A percentile compares a stretch with the other conserved stretches of the same genome.
These are phyloP conservation scores for Ophthalmolycus amberensis DNA, from an alignment of 2,113 vertebrate genomes.

Conservation along the genomic window DNA sequence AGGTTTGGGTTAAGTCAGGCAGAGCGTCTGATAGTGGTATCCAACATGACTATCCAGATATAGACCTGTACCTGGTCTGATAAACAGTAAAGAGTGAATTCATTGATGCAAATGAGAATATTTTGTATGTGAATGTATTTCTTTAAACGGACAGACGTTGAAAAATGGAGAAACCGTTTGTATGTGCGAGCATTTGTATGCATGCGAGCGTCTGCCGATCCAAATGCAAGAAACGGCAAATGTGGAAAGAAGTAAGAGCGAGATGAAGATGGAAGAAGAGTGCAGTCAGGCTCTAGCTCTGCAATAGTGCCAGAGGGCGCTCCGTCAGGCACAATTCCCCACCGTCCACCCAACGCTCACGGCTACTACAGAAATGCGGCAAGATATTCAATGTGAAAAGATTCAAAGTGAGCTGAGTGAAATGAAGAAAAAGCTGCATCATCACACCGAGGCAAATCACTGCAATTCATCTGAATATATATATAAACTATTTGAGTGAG, in stretches of 20 bases:
- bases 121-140: not conserved
- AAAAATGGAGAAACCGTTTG: slow-evolving; percentile 11
- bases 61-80: slow-evolving; percentile 1
- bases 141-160: not conserved
- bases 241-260: slow-evolving; percentile 1
- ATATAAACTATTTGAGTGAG: not conserved
- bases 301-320: slow-evolving; percentile 61
- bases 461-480: slow-evolving; percentile 24
- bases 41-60: not conserved
- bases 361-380: slow-evolving; percentile 63
- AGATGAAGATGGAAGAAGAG: slow-evolving; percentile 60
- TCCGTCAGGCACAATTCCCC: slow-evolving; percentile 73
- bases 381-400: slow-evolving; percentile 62
- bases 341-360: slow-evolving; percentile 52
- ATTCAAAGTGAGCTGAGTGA: slow-evolving; percentile 58
- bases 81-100: not conserved
- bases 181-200: slow-evolving; percentile 22
- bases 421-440: slow-evolving; percentile 38
- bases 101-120: slow-evolving; percentile 10
- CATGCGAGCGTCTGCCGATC: slow-evolving; percentile 14
- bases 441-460: slow-evolving; percentile 48
- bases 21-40: not conserved
- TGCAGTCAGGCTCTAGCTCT: slow-evolving; percentile 62
- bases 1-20: not conserved
- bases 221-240: slow-evolving; percentile 22